A percentile compares a stretch with the other conserved stretches of the same genome.
Conservation (phyloP, 1,140 invertebrate species). For the Maconellicoccus hirsutus region DNA sequence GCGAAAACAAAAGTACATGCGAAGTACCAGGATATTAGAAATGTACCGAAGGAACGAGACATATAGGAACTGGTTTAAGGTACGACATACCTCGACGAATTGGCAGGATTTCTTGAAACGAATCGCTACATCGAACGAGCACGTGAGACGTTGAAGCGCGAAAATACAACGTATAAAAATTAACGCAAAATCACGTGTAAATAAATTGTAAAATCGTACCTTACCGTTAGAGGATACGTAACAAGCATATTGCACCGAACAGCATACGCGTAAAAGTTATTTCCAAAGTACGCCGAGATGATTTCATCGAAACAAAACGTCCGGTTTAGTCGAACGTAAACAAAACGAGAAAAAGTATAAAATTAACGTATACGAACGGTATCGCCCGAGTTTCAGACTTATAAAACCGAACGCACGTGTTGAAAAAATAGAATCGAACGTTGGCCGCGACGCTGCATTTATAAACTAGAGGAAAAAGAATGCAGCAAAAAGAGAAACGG, state of each 20-base stretch:
- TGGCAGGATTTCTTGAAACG: too few species aligned
- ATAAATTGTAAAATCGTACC: slow-evolving; percentile 5
- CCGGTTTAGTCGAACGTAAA: neutral
- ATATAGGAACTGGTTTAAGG: too few species aligned
- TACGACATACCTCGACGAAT: too few species aligned
- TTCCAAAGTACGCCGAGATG: neutral
- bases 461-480: neutral
- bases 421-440: slow-evolving; percentile 12
- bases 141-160: too few species aligned
- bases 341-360: neutral
- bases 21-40: too few species aligned
- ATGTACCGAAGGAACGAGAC: too few species aligned
- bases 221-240: slow-evolving; percentile 16
- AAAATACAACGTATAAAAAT: too few species aligned
- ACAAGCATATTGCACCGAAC: neutral
- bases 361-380: too few species aligned
- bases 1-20: too few species aligned
- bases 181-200: too few species aligned
- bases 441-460: neutral
- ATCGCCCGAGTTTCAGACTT: neutral
- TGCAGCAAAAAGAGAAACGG: neutral
- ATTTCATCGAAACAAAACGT: neutral
- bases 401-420: neutral
- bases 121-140: too few species aligned
- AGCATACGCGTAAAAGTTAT: neutral